Base-by-base conservation (phyloP, 1,140 invertebrate genomes). In the Drosophila erecta region DNA sequence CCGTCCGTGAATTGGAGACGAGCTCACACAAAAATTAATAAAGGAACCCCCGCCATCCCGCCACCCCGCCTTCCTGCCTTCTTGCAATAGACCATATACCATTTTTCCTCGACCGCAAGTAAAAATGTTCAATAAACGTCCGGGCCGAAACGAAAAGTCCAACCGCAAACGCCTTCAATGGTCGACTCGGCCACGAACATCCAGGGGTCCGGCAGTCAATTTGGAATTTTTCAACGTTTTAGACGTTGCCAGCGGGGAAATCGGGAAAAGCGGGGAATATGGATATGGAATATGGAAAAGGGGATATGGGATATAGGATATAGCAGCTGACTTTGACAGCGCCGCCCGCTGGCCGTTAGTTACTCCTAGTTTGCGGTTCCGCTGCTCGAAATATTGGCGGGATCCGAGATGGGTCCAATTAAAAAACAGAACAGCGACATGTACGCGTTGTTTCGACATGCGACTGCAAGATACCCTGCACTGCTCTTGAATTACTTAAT, bases 111-210 rank as follows among this genome's bases (percentile, higher is more conserved):
- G 27, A 86, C 83, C 83, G 76, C 83, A 86, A 87, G 83, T 83
- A 86, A 86, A 87, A 86, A 86, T 86, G 83, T 86, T 86, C 83
- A 86, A 86, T 86, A 86, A 87, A 86, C 84, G 83, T 86, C 84
- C 76, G 62, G 70, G 46, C 58, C 46, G 30, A 44, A 74, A 61
- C 57, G 54, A 83, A 60, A 65, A 60, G 66, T 47, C 49, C 53
- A 27, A 83, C 81, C 83, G 61, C 83, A 87, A 83, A 58, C 83
- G 83, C 83, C 83, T 86, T 86, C 83, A 87, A 79, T 86, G 76
- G 50, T 43, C 35, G 44, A 75, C 41, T 44, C 41, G 41, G 46
- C 12, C 64, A 43, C 51, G 53, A 55, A 41, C 43, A 54, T 67
- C 51, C 60, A 46, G 49, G 51, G 50, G 76, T 56, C 24, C 58